Evolutionary conservation across 1,140 invertebrate genomes (phyloP).

Genomic region (Drosophila tristis): DNA sequence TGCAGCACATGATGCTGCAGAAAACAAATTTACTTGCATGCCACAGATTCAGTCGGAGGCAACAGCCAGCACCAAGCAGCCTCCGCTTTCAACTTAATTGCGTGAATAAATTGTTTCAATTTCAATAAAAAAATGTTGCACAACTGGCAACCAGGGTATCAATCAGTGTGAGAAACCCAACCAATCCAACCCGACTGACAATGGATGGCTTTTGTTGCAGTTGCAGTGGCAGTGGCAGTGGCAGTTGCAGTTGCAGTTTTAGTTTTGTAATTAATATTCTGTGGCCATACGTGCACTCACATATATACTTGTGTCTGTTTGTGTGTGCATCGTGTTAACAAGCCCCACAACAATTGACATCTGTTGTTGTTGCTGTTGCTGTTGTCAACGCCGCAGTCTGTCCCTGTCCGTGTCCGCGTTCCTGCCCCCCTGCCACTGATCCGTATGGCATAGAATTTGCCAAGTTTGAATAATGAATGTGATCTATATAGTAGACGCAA

Average conservation of each 20-base stretch:
- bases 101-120: slow-evolving; percentile 79
- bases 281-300: slow-evolving; percentile 46
- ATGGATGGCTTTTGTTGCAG: too few relatives aligned
- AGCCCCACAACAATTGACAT: slow-evolving; percentile 45
- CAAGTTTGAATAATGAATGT: slow-evolving; percentile 75
- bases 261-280: slow-evolving; percentile 78
- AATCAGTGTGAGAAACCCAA: slow-evolving; percentile 72
- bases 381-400: slow-evolving; percentile 9
- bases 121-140: slow-evolving; percentile 75
- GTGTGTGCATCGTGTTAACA: slow-evolving; percentile 50
- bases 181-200: slow-evolving; percentile 7
- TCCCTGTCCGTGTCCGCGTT: slow-evolving; percentile 2
- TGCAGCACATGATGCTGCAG: slow-evolving; percentile 66
- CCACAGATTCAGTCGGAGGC: slow-evolving; percentile 62
- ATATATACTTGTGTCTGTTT: neutral
- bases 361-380: neutral
- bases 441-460: slow-evolving; percentile 53
- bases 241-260: slow-evolving; percentile 47
- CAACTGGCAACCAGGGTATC: slow-evolving; percentile 61
- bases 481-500: slow-evolving; percentile 26
- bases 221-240: slow-evolving; percentile 12
- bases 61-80: slow-evolving; percentile 19
- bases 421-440: slow-evolving; percentile 22
- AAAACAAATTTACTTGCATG: slow-evolving; percentile 79
- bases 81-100: slow-evolving; percentile 69